phyloP scores from a whole-genome alignment of 1,140 invertebrate species.

The Drosophila prosaltans region DNA sequence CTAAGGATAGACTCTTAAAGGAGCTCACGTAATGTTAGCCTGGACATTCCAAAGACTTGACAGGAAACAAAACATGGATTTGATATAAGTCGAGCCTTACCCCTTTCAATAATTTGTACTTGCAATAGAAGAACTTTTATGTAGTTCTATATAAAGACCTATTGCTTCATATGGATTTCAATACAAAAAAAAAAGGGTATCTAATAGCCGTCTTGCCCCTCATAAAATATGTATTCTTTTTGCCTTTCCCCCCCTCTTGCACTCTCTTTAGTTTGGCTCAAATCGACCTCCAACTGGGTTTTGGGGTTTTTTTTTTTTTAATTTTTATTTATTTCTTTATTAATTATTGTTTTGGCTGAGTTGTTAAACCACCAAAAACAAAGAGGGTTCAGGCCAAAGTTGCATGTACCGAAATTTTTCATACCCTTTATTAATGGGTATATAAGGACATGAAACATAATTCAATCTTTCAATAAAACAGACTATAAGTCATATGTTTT shows the following conservation, averaged over 20 bases:
- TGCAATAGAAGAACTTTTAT: no score
- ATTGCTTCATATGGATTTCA: no score
- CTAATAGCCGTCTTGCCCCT: not conserved
- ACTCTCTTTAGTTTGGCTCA: not conserved
- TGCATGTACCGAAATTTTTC: not conserved
- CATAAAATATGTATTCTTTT: not conserved
- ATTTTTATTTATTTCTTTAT: constrained; percentile 63
- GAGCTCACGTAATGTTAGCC: no score
- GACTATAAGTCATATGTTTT: no score
- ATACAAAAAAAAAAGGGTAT: not conserved
- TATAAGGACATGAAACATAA: no score
- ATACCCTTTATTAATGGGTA: not conserved
- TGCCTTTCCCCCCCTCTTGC: not conserved
- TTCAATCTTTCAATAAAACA: no score
- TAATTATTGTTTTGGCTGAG: constrained; percentile 58
- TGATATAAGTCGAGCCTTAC: no score
- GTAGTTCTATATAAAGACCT: no score
- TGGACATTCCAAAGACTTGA: no score
- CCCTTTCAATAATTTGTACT: no score
- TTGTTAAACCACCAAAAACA: constrained; percentile 11
- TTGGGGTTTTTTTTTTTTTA: constrained; percentile 8
- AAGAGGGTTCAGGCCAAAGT: not conserved
- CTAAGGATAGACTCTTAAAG: no score
- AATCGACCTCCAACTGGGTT: constrained; percentile 40
- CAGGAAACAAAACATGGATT: no score